phyloP scores from a whole-genome alignment of 2,888 invertebrate species.

The Clusia tigrina region DNA sequence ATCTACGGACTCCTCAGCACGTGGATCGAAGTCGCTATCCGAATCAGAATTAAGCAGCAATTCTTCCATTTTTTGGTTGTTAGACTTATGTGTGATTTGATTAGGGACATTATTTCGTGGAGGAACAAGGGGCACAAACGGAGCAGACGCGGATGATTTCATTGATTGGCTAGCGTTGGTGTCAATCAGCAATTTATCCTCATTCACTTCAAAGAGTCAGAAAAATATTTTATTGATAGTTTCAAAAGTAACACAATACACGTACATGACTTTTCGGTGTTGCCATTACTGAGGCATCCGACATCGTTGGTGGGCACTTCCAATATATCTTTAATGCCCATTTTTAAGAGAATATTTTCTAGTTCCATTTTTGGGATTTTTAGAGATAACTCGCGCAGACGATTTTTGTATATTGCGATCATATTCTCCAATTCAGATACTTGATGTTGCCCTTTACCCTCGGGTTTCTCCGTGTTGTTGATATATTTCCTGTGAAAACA shows the following conservation, averaged over 20 bases:
- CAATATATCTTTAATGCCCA: conserved; percentile 68
- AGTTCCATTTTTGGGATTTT: conserved; percentile 60
- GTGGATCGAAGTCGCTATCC: conserved; percentile 88
- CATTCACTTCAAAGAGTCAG: conserved; percentile 40
- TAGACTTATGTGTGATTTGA: conserved; percentile 70
- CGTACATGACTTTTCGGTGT: conserved; percentile 49
- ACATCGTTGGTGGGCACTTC: conserved; percentile 60
- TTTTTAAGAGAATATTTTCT: conserved; percentile 67
- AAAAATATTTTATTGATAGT: conserved; percentile 39
- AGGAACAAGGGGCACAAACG: conserved; percentile 63
- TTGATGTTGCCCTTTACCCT: conserved; percentile 87
- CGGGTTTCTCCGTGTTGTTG: conserved; percentile 90
- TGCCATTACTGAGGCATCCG: conserved; percentile 41
- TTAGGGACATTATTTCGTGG: conserved; percentile 62
- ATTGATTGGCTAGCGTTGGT: conserved; percentile 51
- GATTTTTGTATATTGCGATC: conserved; percentile 81
- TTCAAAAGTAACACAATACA: not conserved
- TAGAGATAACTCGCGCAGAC: conserved; percentile 74
- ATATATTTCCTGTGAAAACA: conserved; percentile 77
- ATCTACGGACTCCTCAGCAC: conserved; percentile 75
- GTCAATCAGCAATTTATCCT: conserved; percentile 62
- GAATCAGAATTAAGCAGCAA: conserved; percentile 79
- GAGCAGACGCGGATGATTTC: conserved; percentile 50
- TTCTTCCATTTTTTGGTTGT: conserved; percentile 81
- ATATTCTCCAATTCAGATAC: conserved; percentile 88